Base-by-base conservation (phyloP, 1,140 invertebrate species). In the Drosophila oshimai region DNA sequence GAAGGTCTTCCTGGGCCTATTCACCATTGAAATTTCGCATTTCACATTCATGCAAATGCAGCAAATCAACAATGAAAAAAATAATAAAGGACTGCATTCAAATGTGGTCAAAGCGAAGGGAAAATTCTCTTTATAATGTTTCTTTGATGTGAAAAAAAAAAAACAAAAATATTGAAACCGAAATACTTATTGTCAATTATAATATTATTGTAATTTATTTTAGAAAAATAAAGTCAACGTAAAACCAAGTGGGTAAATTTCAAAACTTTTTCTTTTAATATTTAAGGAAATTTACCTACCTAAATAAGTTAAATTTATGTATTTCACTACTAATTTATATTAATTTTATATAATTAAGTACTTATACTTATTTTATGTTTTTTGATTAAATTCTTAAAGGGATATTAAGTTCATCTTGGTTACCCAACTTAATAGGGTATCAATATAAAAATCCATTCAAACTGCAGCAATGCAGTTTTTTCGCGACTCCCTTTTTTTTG, bases 21-120 rank as follows among this genome's bases (percentile, higher is more conserved):
- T 80, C 80, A 80, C 62, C 75, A 83, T 86, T 83, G 77, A 77
- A 77, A 83, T 83, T 72, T 79, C 53, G 55, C 64, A 83, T 86
- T 83, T 86, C 41, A 53, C 68, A 83, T 83, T 76, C 61, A 86
- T 58, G 80, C 71, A 79, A 71, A 83, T 75, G 49, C 53, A 61
- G 57, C 53, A 75, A 86, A 79, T 79, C 65, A 73, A 80, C 65
- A 80, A 83, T 84, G 69, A 64, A 60, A 51, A 51, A 74, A 57
- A 65, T 65, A 65, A 67, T 67, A 67, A 67, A 67, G 60, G 42
- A 28, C 24, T 31, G 53, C 15, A 13, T n/a, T 26, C 15, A 18
- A 55, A 20, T 44, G 10, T 20, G 37, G 4, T 6, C n/a, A n/a
- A 6, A 24, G 18, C 54, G 29, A 46, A 46, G 17, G 3, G 4